These are phyloP conservation scores for Dioctria rufipes DNA, from an alignment of 2,888 invertebrate genomes.

Conservation along the genomic window DNA sequence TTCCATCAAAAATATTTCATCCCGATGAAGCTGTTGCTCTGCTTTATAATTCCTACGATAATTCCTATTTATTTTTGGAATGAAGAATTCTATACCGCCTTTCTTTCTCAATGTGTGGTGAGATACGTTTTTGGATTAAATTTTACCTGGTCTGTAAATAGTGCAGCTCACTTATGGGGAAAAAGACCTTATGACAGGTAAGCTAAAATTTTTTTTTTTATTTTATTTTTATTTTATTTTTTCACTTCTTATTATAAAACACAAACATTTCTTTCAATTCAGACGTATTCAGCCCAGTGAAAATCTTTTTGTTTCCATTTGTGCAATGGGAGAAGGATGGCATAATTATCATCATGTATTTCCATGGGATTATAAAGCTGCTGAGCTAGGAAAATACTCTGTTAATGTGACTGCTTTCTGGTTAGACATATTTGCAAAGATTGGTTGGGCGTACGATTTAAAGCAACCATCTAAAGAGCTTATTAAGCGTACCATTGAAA, in stretches of 20 bases:
- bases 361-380: slow-evolving; percentile 94
- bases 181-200: slow-evolving; percentile 82
- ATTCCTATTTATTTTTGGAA: slow-evolving; percentile 81
- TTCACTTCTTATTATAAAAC: neutral
- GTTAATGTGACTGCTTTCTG: slow-evolving; percentile 81
- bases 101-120: slow-evolving; percentile 78
- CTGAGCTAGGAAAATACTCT: slow-evolving; percentile 82
- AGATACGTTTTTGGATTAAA: slow-evolving; percentile 84
- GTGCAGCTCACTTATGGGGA: slow-evolving; percentile 87
- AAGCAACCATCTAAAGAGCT: slow-evolving; percentile 77
- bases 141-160: slow-evolving; percentile 92
- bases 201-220: slow-evolving; percentile 58
- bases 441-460: slow-evolving; percentile 86
- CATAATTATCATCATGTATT: slow-evolving; percentile 96
- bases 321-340: slow-evolving; percentile 90
- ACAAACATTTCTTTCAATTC: neutral
- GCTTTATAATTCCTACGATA: slow-evolving; percentile 82
- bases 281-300: slow-evolving; percentile 86
- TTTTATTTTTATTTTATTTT: too few relatives aligned
- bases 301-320: slow-evolving; percentile 80
- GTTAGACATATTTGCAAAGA: slow-evolving; percentile 79
- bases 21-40: slow-evolving; percentile 77
- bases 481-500: slow-evolving; percentile 74
- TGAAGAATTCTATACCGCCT: slow-evolving; percentile 78
- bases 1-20: slow-evolving; percentile 85